Conservation (phyloP, 2,113 vertebrate species). For the Rana temporaria region DNA sequence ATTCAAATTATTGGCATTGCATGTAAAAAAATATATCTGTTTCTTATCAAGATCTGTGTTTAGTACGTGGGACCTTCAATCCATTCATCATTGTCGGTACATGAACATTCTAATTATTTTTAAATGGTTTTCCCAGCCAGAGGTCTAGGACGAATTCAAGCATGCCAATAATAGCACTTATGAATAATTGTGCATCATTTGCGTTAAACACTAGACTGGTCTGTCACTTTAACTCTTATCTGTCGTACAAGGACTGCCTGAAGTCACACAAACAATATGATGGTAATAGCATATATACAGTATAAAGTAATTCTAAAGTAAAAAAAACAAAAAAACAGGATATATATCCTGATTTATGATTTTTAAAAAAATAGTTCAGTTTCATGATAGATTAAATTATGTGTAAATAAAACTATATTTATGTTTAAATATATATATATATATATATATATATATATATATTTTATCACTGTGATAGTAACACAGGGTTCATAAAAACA, state of each 20-base stretch:
- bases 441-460: too few species aligned
- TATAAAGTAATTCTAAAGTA: neutral
- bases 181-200: constrained; percentile 97
- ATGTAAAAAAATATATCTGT: constrained; percentile 70
- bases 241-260: constrained; percentile 65
- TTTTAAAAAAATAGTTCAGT: neutral
- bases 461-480: too few species aligned
- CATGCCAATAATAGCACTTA: constrained; percentile 90
- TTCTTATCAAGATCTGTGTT: constrained; percentile 76
- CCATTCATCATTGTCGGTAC: constrained; percentile 88
- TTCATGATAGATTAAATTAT: too few species aligned
- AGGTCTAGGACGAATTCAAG: constrained; percentile 89
- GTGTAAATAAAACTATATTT: too few species aligned
- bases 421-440: too few species aligned
- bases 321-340: neutral
- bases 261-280: neutral
- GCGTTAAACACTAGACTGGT: constrained; percentile 86
- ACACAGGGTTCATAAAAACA: too few species aligned
- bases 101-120: constrained; percentile 86
- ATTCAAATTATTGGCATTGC: constrained; percentile 22
- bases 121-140: constrained; percentile 91
- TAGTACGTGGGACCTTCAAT: constrained; percentile 75
- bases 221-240: constrained; percentile 77
- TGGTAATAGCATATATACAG: neutral
- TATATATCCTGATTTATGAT: neutral